Percentiles rank a stretch among this genome's conserved stretches.
phyloP scores from a whole-genome alignment of 2,113 vertebrate genomes.

The Tonatia bakeri region DNA sequence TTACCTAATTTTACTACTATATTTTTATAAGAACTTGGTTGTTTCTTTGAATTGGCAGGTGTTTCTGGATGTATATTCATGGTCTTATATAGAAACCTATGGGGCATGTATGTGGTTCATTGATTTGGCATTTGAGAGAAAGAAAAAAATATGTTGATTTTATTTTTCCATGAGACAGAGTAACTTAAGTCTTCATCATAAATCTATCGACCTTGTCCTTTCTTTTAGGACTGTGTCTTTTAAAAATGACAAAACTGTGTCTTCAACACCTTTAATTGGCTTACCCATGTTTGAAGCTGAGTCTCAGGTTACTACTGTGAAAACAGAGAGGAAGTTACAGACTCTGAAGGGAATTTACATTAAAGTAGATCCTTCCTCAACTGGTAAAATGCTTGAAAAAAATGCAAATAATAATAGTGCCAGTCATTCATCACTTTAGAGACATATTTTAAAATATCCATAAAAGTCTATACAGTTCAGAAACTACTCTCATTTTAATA shows the following conservation, averaged over 20 bases:
- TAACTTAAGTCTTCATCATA: neutral
- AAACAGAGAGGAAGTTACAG: conserved; percentile 26
- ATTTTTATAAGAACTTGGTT: neutral
- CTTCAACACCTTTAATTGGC: neutral
- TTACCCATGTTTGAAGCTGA: neutral
- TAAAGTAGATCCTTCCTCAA: conserved; percentile 43
- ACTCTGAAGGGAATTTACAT: neutral
- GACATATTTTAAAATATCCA: conserved; percentile 17
- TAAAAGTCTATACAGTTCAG: neutral
- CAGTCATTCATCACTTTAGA: conserved; percentile 34
- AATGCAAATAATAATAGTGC: neutral
- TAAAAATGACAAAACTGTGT: conserved; percentile 43
- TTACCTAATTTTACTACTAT: neutral
- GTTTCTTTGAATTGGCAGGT: neutral
- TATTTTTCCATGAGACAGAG: neutral
- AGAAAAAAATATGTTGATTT: neutral
- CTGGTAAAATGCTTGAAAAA: conserved; percentile 20
- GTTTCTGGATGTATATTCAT: neutral
- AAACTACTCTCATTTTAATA: conserved; percentile 18
- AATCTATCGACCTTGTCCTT: neutral
- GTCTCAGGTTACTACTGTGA: neutral
- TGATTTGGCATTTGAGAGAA: neutral
- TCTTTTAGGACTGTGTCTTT: neutral
- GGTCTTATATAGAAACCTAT: neutral
- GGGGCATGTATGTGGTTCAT: neutral